These are phyloP conservation scores for Elephantulus edwardii DNA, from an alignment of 2,113 vertebrate species.

Conservation along the genomic window DNA sequence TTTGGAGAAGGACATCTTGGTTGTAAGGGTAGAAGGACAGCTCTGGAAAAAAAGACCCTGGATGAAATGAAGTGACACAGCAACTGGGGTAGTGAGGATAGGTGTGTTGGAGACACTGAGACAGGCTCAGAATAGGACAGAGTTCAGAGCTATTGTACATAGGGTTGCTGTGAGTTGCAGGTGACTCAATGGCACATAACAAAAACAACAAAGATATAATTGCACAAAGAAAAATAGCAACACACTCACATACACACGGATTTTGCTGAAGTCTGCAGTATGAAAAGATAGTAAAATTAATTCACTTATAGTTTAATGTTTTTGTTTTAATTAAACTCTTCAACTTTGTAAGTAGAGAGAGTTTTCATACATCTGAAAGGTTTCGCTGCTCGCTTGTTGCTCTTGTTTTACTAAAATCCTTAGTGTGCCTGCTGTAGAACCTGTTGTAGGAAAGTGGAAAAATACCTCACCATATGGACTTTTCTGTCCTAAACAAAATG, in stretches of 20 bases:
- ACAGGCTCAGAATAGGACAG: too few species aligned
- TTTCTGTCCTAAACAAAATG: neutral
- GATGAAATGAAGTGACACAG: too few species aligned
- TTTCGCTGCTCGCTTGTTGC: neutral
- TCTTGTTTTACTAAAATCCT: conserved; percentile 19
- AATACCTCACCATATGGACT: neutral
- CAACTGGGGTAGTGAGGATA: too few species aligned
- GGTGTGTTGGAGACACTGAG: too few species aligned
- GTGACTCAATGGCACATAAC: too few species aligned
- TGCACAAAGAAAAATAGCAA: neutral
- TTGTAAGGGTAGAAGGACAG: too few species aligned
- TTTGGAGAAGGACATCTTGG: too few species aligned
- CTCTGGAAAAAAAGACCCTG: too few species aligned
- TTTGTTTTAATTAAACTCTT: conserved; percentile 69
- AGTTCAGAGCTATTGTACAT: too few species aligned
- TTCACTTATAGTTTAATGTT: conserved; percentile 48
- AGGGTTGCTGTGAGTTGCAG: too few species aligned
- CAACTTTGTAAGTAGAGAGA: conserved; percentile 36
- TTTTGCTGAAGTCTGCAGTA: conserved; percentile 19
- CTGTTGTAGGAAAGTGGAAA: neutral
- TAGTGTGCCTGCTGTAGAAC: neutral
- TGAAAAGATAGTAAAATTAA: conserved; percentile 50
- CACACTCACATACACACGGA: neutral
- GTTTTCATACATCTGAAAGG: conserved; percentile 47
- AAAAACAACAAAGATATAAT: too few species aligned